A percentile compares a stretch with the other conserved stretches of the same genome.
These are phyloP conservation scores for Dryobotodes eremita DNA, from an alignment of 2,888 invertebrate genomes.

Conservation along the genomic window DNA sequence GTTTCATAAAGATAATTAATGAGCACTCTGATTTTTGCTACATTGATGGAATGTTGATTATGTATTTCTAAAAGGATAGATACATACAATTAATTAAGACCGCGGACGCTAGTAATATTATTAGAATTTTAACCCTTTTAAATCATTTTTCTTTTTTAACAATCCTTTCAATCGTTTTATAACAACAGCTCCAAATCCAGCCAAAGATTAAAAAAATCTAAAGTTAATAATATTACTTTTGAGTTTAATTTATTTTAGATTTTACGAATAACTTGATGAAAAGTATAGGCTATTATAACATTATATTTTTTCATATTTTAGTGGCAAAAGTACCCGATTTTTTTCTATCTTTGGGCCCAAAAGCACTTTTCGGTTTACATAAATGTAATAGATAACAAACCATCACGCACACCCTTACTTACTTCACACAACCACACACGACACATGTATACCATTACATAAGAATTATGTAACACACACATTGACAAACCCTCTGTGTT, in stretches of 20 bases:
- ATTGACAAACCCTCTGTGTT: slow-evolving; percentile 9
- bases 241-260: not conserved
- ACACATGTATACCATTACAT: slow-evolving; percentile 71
- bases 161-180: not conserved
- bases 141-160: not conserved
- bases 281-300: not conserved
- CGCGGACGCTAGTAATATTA: not conserved
- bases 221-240: too few relatives aligned
- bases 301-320: not conserved
- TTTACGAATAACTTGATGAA: not conserved
- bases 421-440: slow-evolving; percentile 50
- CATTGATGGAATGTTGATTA: not conserved
- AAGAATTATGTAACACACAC: slow-evolving; percentile 65
- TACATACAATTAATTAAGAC: not conserved
- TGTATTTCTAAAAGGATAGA: not conserved
- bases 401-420: slow-evolving; percentile 68
- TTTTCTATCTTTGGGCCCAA: not conserved
- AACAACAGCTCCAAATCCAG: not conserved
- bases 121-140: not conserved
- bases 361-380: not conserved
- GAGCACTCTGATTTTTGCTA: not conserved
- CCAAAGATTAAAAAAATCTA: not conserved
- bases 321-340: not conserved
- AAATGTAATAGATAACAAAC: not conserved
- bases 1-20: not conserved